Evolutionary conservation across 1,140 invertebrate genomes (phyloP).

Genomic region (Lasaia peninsularis): DNA sequence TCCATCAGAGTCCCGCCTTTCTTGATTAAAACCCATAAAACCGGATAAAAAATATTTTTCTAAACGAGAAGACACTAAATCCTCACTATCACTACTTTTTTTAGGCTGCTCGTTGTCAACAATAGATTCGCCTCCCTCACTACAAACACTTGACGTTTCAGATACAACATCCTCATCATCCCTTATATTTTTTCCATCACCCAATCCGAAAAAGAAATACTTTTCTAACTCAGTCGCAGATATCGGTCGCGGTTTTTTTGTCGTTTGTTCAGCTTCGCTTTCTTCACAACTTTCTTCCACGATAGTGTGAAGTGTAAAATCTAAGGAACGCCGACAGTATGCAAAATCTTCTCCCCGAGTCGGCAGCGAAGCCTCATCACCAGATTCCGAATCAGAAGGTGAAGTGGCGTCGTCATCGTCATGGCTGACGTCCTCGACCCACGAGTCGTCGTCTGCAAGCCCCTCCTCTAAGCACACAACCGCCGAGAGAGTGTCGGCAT

Average conservation of each 20-base stretch:
- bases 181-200: conserved; percentile 80
- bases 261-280: conserved; percentile 85
- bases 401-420: conserved; percentile 82
- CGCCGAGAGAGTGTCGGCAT: conserved; percentile 81
- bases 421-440: conserved; percentile 90
- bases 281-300: conserved; percentile 96
- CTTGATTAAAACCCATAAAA: conserved; percentile 88
- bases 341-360: conserved; percentile 90
- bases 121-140: conserved; percentile 86
- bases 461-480: conserved; percentile 90
- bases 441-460: conserved; percentile 90
- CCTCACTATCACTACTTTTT: conserved; percentile 79
- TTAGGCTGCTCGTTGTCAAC: conserved; percentile 76
- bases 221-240: conserved; percentile 92
- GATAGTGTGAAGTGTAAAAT: conserved; percentile 95
- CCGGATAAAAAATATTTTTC: conserved; percentile 94
- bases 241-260: conserved; percentile 80
- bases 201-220: conserved; percentile 92
- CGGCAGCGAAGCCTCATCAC: conserved; percentile 77
- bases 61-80: conserved; percentile 88
- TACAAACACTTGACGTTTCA: conserved; percentile 92
- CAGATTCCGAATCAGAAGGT: conserved; percentile 79
- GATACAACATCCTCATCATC: conserved; percentile 86
- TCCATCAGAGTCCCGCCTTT: conserved; percentile 87
- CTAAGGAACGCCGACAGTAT: conserved; percentile 88